Evolutionary conservation across 2,888 invertebrate genomes (phyloP).

Genomic region (Hirtodrosophila cameraria): DNA sequence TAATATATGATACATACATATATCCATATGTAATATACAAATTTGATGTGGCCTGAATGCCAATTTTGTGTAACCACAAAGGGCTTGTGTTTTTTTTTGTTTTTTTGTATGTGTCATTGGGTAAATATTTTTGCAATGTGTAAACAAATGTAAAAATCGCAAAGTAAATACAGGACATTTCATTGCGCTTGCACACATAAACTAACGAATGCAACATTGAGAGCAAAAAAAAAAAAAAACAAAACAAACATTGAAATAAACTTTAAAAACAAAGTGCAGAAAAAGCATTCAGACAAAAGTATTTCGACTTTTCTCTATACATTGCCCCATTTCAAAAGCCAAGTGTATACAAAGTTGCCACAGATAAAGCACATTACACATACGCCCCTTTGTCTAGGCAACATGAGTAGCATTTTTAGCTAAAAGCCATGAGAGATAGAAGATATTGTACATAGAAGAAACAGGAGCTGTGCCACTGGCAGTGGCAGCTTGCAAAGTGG

Average conservation of each 20-base stretch:
- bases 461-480: not conserved
- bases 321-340: constrained; percentile 20
- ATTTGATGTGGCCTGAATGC: constrained; percentile 11
- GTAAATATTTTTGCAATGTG: constrained; percentile 37
- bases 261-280: constrained; percentile 38
- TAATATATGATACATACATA: constrained; percentile 13
- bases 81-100: constrained; percentile 1
- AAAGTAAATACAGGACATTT: constrained; percentile 18
- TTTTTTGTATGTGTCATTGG: constrained; percentile 20
- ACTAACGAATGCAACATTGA: constrained; percentile 12
- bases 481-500: constrained; percentile 10
- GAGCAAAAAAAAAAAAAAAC: not conserved
- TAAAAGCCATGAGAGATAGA: constrained; percentile 29
- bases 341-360: constrained; percentile 29
- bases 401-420: constrained; percentile 43
- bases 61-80: constrained; percentile 38
- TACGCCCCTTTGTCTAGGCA: constrained; percentile 69
- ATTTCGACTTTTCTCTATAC: constrained; percentile 18
- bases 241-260: constrained; percentile 11
- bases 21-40: constrained; percentile 4
- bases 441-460: constrained; percentile 5
- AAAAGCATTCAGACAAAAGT: constrained; percentile 12
- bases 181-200: constrained; percentile 15
- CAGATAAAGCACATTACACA: constrained; percentile 62
- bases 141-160: constrained; percentile 24